Base-by-base conservation (phyloP, 2,888 invertebrate species). In the Andricus quercusramuli region DNA sequence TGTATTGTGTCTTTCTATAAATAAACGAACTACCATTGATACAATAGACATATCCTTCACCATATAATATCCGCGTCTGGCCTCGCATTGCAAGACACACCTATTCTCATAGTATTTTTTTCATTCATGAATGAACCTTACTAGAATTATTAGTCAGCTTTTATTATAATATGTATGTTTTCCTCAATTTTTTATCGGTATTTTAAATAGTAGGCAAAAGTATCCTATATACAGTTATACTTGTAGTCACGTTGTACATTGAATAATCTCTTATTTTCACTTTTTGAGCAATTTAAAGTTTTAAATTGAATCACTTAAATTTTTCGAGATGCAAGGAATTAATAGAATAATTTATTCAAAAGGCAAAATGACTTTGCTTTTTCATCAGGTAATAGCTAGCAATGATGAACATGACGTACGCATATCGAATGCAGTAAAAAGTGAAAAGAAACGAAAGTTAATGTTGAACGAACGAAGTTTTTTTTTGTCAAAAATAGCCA, bases 41-140 rank as follows among this genome's bases (percentile, higher is more conserved):
- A 70, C 70, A 70, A 70, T 70, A 70, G 70, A 70, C 32, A 9
- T 70, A 51, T 29, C 11, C 3, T 62, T 9, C 3, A 56, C 56
- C n/a, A 37, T 20, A 62, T 22, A 22, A 29, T 68, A 51, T 32
- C 70, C 70, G 70, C 70, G 51, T 68, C 29, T 68, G 47, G 25
- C 9, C 47, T 70, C 70, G 29, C 70, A 70, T 70, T 70, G 20
- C 32, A 29, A 70, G 70, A n/a, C 51, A 70, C 70, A 70, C 70
- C 37, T 37, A 37, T 37, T 37, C 70, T 70, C 25, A 17, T 70
- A 51, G 51, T 51, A 51, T 47, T 70, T 70, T 51, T 70, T 68
- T 68, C 29, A 37, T 37, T 37, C 37, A 37, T 9, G 37, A 37
- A 37, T 37, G 37, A 37, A 37, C 37, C 37, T 37, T 37, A 37